phyloP scores from a whole-genome alignment of 2,113 vertebrate genomes.

The Phrynosoma blainvillii region DNA sequence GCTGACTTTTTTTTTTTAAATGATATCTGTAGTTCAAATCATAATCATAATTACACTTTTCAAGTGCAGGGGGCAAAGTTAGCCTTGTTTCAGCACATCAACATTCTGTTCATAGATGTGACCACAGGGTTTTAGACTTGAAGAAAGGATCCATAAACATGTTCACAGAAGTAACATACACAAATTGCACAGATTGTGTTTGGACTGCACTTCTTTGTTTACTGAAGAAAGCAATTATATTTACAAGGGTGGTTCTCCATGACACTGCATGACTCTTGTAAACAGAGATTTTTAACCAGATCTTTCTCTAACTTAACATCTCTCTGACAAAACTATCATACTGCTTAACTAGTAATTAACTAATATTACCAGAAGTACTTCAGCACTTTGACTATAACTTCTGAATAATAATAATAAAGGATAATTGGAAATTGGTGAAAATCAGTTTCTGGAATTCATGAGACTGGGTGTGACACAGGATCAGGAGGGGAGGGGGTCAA shows the following conservation, averaged over 20 bases:
- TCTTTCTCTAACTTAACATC: too few relatives aligned
- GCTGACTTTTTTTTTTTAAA: slow-evolving; percentile 17
- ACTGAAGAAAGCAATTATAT: not conserved
- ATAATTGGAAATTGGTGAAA: too few relatives aligned
- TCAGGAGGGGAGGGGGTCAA: too few relatives aligned
- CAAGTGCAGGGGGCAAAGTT: slow-evolving; percentile 59
- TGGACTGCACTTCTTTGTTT: not conserved
- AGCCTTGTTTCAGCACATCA: slow-evolving; percentile 58
- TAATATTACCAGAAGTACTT: too few relatives aligned
- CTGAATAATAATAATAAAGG: too few relatives aligned
- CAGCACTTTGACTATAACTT: too few relatives aligned
- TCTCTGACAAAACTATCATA: too few relatives aligned
- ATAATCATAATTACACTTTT: not conserved
- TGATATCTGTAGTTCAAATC: slow-evolving; percentile 35
- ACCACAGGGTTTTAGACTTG: slow-evolving; percentile 61
- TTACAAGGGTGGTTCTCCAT: not conserved
- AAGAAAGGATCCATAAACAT: slow-evolving; percentile 73
- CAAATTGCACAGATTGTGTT: slow-evolving; percentile 48
- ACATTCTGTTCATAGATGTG: slow-evolving; percentile 65
- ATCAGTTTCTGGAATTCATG: too few relatives aligned
- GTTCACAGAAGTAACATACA: slow-evolving; percentile 67
- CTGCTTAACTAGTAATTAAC: too few relatives aligned
- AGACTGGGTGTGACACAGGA: too few relatives aligned
- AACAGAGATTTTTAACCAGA: too few relatives aligned
- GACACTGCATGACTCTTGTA: not conserved